Percentiles rank a stretch among this genome's conserved stretches.
Evolutionary conservation across 2,113 vertebrate genomes (phyloP).

Genomic region (Pelmatolapia mariae): DNA sequence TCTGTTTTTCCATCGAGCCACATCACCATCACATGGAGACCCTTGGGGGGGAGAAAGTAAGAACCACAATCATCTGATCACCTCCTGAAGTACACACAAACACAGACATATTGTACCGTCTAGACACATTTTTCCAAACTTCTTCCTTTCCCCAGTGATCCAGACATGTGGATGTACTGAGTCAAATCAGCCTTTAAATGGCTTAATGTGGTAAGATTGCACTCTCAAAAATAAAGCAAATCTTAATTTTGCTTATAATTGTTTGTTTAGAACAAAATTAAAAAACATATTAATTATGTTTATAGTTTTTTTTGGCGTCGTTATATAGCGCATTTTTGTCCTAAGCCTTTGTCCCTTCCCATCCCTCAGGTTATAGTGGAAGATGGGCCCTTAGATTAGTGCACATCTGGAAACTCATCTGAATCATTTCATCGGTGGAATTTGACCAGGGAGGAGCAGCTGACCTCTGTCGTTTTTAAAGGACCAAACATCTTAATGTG

Average conservation of each 20-base stretch:
- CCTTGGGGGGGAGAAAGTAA: background rate
- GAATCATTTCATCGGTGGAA: background rate
- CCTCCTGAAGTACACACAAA: background rate
- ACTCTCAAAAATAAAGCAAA: background rate
- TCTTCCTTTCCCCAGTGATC: background rate
- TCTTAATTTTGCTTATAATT: background rate
- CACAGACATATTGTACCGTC: background rate
- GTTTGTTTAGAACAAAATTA: background rate
- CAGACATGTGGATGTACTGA: background rate
- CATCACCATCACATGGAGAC: conserved; percentile 46
- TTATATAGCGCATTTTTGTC: background rate
- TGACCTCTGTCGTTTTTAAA: background rate
- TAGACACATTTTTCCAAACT: conserved; percentile 2
- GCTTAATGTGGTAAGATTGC: background rate
- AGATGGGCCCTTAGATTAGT: background rate
- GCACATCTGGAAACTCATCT: background rate
- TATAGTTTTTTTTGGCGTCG: background rate
- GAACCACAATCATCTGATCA: conserved; percentile 57
- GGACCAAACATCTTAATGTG: background rate
- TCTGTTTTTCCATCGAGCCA: background rate
- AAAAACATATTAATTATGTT: background rate
- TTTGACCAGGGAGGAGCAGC: background rate
- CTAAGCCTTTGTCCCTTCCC: background rate
- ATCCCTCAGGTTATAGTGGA: background rate
- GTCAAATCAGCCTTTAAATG: background rate